Base-by-base conservation (phyloP, 2,888 invertebrate genomes). In the Sarcophaga variegata region DNA sequence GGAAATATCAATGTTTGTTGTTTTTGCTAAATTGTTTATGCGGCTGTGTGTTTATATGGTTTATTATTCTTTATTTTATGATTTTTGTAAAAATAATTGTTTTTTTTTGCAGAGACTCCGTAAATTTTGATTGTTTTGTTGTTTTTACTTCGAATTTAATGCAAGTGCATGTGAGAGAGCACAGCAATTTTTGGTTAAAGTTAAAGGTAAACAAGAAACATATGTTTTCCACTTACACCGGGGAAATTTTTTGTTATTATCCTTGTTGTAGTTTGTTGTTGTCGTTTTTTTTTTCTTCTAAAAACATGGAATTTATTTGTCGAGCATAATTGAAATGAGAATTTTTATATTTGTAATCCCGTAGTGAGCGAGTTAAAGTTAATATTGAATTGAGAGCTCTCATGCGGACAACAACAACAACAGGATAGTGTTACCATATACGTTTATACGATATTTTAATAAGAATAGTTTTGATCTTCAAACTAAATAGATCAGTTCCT, bases 171-270 rank as follows among this genome's bases (percentile, higher is more conserved):
- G 72, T 64, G 37, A 64, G 70, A 59, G 83, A 70, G 47, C 27
- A 63, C 12, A 71, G 60, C 59, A 71, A 62, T 71, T 81, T 85
- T 77, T 77, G 74, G 76, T 60, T 84, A 76, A 70, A 84, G 76
- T 70, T 64, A 80, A 76, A 81, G 69, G 79, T 75, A 79, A 81
- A 66, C 71, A 77, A 77, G 66, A 87, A 81, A 75, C 81, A 87
- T 71, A 76, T 84, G 84, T 80, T 87, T 63, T 54, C 37, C 49
- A 49, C 66, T 37, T 37, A 8, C 37, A 37, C 37, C 37, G 2
- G 37, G 37, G 37, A 8, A 8, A 37, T 37, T 37, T 37, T 78
- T 72, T 14, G 70, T 12, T 80, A 71, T 54, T 54, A 17, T 54
- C 17, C 49, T 54, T 54, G 4, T 14, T 54, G 10, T 4, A 54